These are phyloP conservation scores for Aphelenchoides avenae DNA, from an alignment of 1,140 invertebrate genomes.

Conservation along the genomic window DNA sequence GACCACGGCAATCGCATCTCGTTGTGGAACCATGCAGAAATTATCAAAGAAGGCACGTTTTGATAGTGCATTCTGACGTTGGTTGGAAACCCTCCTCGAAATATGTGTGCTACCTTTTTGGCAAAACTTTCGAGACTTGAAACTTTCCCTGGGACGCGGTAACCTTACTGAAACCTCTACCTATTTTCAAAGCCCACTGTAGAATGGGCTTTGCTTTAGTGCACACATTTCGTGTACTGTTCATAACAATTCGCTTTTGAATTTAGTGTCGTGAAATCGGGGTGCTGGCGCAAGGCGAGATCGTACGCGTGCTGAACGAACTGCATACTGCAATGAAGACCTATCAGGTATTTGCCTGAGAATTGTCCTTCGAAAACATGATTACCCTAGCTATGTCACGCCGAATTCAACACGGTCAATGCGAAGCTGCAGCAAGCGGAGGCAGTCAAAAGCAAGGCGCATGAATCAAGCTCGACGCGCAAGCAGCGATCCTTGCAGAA, in stretches of 20 bases:
- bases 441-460: constrained; percentile 66
- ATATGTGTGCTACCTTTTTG: no score
- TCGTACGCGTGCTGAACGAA: constrained; percentile 83
- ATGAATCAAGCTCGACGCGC: constrained; percentile 65
- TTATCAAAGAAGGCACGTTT: constrained; percentile 51
- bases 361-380: no score
- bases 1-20: constrained; percentile 72
- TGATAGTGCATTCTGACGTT: no score
- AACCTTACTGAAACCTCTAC: no score
- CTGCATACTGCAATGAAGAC: constrained; percentile 87
- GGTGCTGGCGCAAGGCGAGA: constrained; percentile 86
- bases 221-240: no score
- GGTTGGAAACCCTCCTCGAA: no score
- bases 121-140: no score
- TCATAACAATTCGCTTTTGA: no score
- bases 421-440: constrained; percentile 77
- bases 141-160: no score
- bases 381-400: constrained; percentile 71
- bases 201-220: no score
- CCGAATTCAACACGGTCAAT: constrained; percentile 78
- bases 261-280: constrained; percentile 86
- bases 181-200: no score
- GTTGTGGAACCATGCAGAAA: constrained; percentile 40
- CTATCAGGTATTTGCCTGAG: constrained; percentile 63
- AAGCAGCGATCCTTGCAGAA: constrained; percentile 85